Conservation (phyloP, 92 coral and sea anemone genomes). For the Palythoa grandiflora region DNA sequence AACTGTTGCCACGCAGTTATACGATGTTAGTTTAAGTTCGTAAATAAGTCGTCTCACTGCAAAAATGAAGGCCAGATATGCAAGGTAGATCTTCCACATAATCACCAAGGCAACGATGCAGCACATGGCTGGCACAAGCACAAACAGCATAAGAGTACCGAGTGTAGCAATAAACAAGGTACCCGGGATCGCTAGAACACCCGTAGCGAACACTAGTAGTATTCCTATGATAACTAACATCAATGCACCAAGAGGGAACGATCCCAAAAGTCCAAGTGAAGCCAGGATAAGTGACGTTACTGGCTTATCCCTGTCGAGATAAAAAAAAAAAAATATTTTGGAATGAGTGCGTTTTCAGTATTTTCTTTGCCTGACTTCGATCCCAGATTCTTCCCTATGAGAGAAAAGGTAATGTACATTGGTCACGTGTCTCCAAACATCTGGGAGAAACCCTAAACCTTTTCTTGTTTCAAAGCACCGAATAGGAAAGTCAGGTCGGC, state of each 20-base stretch:
- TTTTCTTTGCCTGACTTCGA: too few species aligned
- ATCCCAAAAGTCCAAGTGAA: slow-evolving; percentile 23
- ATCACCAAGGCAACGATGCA: too few species aligned
- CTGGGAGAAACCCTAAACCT: too few species aligned
- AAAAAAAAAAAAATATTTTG: neutral
- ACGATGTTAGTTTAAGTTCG: neutral
- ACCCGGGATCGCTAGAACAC: slow-evolving; percentile 34
- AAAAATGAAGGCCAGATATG: slow-evolving; percentile 4
- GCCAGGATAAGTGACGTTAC: slow-evolving; percentile 36
- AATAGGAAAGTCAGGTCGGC: too few species aligned
- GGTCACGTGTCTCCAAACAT: too few species aligned
- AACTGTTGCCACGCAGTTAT: neutral
- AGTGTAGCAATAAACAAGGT: slow-evolving; percentile 13
- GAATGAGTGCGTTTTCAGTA: neutral
- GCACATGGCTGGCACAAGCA: neutral
- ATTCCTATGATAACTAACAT: slow-evolving; percentile 19
- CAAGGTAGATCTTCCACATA: neutral
- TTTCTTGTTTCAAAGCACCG: too few species aligned
- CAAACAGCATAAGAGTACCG: slow-evolving; percentile 16
- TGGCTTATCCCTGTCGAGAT: slow-evolving; percentile 29
- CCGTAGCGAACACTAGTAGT: slow-evolving; percentile 5
- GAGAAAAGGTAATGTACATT: neutral
- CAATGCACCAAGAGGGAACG: slow-evolving; percentile 22
- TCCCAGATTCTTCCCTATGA: neutral
- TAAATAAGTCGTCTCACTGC: slow-evolving; percentile 3